Evolutionary conservation across 2,797 vertebrate genomes (phyloP).

Genomic region (Emys orbicularis): DNA sequence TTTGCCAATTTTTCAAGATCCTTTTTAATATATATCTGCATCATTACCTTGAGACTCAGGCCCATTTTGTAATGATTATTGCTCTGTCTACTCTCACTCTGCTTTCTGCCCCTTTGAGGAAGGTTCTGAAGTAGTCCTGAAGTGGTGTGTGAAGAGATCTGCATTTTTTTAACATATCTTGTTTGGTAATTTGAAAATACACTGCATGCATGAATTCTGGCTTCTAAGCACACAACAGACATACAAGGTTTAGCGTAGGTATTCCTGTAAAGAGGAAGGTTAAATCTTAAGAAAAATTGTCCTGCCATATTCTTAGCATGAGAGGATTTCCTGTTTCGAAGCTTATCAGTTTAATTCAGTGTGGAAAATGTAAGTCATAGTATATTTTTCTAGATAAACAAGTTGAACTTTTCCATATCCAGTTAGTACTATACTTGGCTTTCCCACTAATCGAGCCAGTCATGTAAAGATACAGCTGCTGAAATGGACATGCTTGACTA

Average conservation of each 20-base stretch:
- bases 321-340: constrained; percentile 43
- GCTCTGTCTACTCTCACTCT: not conserved
- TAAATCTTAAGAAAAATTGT: constrained; percentile 35
- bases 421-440: constrained; percentile 35
- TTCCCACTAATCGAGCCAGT: constrained; percentile 1
- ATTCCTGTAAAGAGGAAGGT: constrained; percentile 6
- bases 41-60: not conserved
- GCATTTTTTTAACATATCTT: not conserved
- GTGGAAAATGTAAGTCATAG: constrained; percentile 45
- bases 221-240: not conserved
- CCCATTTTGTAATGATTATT: not conserved
- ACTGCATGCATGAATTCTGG: not conserved
- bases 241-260: not conserved
- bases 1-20: not conserved
- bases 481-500: constrained; percentile 11
- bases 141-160: not conserved
- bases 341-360: constrained; percentile 36
- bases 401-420: constrained; percentile 53
- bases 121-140: not conserved
- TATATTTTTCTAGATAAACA: constrained; percentile 56
- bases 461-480: constrained; percentile 8
- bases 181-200: not conserved
- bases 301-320: constrained; percentile 34
- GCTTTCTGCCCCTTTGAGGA: not conserved
- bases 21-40: not conserved